Evolutionary conservation across 2,888 invertebrate genomes (phyloP).

Genomic region (Geotrupes spiniger): DNA sequence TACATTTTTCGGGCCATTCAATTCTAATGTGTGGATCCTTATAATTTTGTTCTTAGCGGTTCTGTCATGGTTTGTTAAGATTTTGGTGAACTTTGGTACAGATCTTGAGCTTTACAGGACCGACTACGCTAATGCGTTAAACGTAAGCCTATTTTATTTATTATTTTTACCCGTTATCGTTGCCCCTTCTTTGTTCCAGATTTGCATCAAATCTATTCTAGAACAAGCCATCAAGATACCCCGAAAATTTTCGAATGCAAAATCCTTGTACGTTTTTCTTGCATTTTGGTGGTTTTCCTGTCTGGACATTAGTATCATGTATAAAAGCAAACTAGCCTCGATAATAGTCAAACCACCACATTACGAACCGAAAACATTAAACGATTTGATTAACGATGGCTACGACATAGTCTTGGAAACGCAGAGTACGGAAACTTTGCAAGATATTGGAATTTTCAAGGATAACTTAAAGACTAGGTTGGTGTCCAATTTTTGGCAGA

Average conservation of each 20-base stretch:
- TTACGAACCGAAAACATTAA: conserved; percentile 25
- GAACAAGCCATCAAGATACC: conserved; percentile 26
- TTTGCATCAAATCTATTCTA: conserved; percentile 25
- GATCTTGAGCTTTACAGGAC: too few species aligned
- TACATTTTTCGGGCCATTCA: conserved; percentile 25
- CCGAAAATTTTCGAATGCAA: neutral
- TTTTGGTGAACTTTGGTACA: neutral
- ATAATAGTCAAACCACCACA: conserved; percentile 27
- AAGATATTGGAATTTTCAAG: too few species aligned
- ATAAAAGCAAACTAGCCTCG: conserved; percentile 31
- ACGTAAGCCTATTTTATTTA: too few species aligned
- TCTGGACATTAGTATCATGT: conserved; percentile 26
- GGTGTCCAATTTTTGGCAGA: too few species aligned
- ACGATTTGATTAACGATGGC: conserved; percentile 26
- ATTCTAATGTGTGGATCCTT: conserved; percentile 21
- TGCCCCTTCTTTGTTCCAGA: conserved; percentile 15
- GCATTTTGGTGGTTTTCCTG: conserved; percentile 25
- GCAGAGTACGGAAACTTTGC: too few species aligned
- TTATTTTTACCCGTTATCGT: too few species aligned
- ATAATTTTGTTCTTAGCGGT: conserved; percentile 12
- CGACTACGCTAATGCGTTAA: too few species aligned
- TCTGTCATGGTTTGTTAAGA: conserved; percentile 9
- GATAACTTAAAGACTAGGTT: too few species aligned
- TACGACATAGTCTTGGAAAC: conserved; percentile 28
- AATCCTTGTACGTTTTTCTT: conserved; percentile 21